phyloP scores from a whole-genome alignment of 2,888 invertebrate species.

The Isotomurus palustris region DNA sequence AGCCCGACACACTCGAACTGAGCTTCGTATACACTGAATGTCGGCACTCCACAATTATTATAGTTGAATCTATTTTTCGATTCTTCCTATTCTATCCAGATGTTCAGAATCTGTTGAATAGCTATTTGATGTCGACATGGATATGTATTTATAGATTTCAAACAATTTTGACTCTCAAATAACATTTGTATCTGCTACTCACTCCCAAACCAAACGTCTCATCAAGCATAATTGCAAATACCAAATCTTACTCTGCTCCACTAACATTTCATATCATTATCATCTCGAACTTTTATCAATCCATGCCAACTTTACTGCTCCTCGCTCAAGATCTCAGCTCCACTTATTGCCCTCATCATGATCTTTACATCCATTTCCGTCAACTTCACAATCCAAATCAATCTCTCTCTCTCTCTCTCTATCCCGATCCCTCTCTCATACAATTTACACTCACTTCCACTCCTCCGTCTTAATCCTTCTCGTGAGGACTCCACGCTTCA shows the following conservation, averaged over 20 bases:
- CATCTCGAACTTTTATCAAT: too few species aligned
- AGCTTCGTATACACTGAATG: conserved; percentile 36
- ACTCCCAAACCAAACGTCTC: conserved; percentile 1
- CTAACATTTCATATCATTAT: not conserved
- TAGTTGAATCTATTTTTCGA: conserved; percentile 43
- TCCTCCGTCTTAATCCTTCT: too few species aligned
- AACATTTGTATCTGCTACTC: conserved; percentile 15
- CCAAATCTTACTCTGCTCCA: not conserved
- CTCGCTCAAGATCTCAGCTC: too few species aligned
- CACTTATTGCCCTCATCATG: too few species aligned
- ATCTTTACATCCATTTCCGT: too few species aligned
- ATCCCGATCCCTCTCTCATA: too few species aligned
- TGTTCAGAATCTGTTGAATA: conserved; percentile 44
- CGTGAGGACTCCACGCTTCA: too few species aligned
- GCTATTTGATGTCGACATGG: conserved; percentile 45
- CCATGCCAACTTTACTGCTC: conserved; percentile 6
- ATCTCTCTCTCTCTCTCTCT: too few species aligned
- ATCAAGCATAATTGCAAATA: conserved; percentile 7
- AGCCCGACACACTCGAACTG: conserved; percentile 42
- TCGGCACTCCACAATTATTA: conserved; percentile 45
- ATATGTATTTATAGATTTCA: conserved; percentile 47
- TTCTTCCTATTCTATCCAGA: conserved; percentile 43
- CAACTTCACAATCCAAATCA: too few species aligned
- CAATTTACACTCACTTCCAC: too few species aligned
- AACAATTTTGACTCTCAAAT: conserved; percentile 37